Evolutionary conservation across 2,113 vertebrate genomes (phyloP).

Genomic region (Mastomys natalensis): DNA sequence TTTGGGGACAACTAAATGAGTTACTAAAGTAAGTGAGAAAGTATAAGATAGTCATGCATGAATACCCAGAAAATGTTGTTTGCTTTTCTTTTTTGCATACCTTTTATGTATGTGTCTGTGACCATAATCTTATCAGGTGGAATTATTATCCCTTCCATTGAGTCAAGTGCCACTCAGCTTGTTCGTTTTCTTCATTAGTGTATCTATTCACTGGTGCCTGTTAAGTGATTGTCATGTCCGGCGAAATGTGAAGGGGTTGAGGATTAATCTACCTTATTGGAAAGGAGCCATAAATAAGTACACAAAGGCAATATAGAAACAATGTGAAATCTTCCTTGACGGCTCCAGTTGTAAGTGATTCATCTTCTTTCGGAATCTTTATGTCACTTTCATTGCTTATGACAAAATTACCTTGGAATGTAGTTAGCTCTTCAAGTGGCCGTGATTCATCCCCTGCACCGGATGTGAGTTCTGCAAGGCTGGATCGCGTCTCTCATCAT

Average conservation of each 20-base stretch:
- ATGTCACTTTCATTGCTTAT: constrained; percentile 55
- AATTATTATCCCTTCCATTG: background rate
- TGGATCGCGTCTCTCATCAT: background rate
- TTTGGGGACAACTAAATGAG: background rate
- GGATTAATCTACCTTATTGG: constrained; percentile 4
- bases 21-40: background rate
- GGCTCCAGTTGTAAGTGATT: constrained; percentile 52
- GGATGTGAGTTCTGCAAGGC: constrained; percentile 35
- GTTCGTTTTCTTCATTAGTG: constrained; percentile 15
- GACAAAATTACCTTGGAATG: constrained; percentile 65
- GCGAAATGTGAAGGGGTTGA: background rate
- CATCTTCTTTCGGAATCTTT: constrained; percentile 57
- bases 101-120: background rate
- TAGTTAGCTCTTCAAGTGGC: constrained; percentile 61
- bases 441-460: constrained; percentile 44
- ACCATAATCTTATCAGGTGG: background rate
- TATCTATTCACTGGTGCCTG: constrained; percentile 9
- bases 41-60: background rate
- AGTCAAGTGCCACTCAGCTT: constrained; percentile 35
- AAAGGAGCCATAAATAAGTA: constrained; percentile 69
- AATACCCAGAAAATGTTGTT: background rate
- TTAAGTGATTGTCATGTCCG: constrained; percentile 5
- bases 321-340: constrained; percentile 62
- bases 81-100: background rate
- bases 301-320: constrained; percentile 57